Conservation (phyloP, 1,140 invertebrate genomes). For the Euschistus heros region DNA sequence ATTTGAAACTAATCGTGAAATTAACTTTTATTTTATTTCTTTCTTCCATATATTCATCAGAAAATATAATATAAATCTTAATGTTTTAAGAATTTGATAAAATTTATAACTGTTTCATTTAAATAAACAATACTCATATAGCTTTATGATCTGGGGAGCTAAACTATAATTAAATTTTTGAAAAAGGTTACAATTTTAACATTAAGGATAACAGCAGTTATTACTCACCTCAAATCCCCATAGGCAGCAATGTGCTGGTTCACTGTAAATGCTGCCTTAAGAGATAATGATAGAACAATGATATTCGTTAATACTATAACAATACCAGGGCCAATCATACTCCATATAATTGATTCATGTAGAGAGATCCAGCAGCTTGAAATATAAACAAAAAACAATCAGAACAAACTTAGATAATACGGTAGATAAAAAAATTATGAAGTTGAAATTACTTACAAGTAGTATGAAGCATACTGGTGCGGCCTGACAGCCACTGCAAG, state of each 20-base stretch:
- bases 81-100: too few species aligned
- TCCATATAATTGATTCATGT: slow-evolving; percentile 84
- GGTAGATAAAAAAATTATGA: background rate
- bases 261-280: slow-evolving; percentile 80
- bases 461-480: slow-evolving; percentile 89
- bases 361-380: slow-evolving; percentile 87
- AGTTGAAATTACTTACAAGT: slow-evolving; percentile 61
- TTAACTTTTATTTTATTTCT: too few species aligned
- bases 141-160: too few species aligned
- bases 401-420: background rate
- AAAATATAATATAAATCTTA: too few species aligned
- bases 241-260: slow-evolving; percentile 84
- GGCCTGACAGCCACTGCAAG: slow-evolving; percentile 83
- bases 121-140: too few species aligned
- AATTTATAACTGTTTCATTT: too few species aligned
- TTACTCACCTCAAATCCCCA: slow-evolving; percentile 62
- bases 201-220: too few species aligned
- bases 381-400: slow-evolving; percentile 29
- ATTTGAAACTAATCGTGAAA: too few species aligned
- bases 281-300: slow-evolving; percentile 67
- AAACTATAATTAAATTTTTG: too few species aligned
- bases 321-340: slow-evolving; percentile 74
- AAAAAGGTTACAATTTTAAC: too few species aligned
- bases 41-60: too few species aligned
- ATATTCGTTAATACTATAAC: slow-evolving; percentile 66